A percentile compares a stretch with the other conserved stretches of the same genome.
These are phyloP conservation scores for Fringilla coelebs DNA, from an alignment of 2,797 vertebrate species.

Conservation along the genomic window DNA sequence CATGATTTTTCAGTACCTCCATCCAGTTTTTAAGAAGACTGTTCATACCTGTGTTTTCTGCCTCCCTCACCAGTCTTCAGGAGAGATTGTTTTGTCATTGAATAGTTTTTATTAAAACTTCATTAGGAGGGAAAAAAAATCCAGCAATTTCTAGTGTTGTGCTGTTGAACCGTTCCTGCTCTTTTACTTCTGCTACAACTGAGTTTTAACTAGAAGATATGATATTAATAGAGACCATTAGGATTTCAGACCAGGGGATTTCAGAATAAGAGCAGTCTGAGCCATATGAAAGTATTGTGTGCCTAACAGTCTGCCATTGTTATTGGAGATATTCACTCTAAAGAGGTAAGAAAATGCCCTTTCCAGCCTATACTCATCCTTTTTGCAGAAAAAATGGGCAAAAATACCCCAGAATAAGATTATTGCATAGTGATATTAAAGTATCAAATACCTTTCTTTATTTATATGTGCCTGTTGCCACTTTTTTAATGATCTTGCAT, in stretches of 20 bases:
- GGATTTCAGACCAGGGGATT: background rate
- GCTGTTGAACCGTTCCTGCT: background rate
- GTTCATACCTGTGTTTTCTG: background rate
- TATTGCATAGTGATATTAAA: background rate
- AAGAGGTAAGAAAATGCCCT: slow-evolving; percentile 1
- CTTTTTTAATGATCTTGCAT: background rate
- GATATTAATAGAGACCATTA: background rate
- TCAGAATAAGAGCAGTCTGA: background rate
- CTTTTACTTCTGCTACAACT: background rate
- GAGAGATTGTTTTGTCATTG: background rate
- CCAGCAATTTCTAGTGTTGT: background rate
- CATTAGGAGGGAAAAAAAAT: background rate
- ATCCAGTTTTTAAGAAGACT: background rate
- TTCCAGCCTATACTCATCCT: background rate
- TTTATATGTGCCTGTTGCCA: background rate
- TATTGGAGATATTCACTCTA: background rate
- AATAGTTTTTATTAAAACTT: background rate
- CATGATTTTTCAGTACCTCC: accelerated
- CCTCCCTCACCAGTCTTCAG: background rate
- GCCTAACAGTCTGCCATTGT: background rate
- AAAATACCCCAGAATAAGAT: background rate
- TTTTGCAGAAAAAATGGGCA: background rate
- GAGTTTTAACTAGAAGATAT: background rate
- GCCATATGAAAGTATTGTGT: background rate
- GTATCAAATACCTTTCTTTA: background rate